Conservation (phyloP, 2,888 invertebrate genomes). For the Cenopis cana region DNA sequence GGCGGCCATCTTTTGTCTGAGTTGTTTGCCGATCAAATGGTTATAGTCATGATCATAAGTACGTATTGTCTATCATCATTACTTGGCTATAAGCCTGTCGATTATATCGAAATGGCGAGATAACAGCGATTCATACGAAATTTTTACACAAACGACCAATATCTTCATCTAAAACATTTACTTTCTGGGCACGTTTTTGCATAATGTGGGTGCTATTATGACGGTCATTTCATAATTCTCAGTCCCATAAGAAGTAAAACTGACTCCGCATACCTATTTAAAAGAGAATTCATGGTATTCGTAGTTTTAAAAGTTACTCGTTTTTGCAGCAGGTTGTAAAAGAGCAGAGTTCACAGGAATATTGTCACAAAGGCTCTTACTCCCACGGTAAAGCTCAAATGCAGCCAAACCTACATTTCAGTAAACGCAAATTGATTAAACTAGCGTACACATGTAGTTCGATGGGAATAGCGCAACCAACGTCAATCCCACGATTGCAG, state of each 20-base stretch:
- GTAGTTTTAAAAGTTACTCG: conserved; percentile 5
- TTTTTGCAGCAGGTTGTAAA: not conserved
- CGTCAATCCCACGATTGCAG: conserved; percentile 38
- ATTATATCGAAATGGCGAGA: conserved; percentile 22
- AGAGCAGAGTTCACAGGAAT: conserved; percentile 1
- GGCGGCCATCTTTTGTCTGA: conserved; percentile 8
- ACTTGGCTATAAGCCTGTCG: conserved; percentile 4
- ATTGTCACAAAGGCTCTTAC: conserved; percentile 10
- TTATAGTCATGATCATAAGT: conserved; percentile 3
- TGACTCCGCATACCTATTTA: conserved; percentile 16
- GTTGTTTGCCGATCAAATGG: not conserved
- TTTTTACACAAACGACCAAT: conserved; percentile 37
- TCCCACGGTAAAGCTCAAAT: conserved; percentile 3
- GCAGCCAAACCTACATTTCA: conserved; percentile 25
- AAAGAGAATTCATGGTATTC: not conserved
- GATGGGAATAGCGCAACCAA: conserved; percentile 33
- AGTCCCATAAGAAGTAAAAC: conserved; percentile 39
- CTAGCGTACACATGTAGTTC: conserved; percentile 49
- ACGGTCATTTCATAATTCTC: conserved; percentile 40
- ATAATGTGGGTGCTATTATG: conserved; percentile 40
- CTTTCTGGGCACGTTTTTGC: conserved; percentile 39
- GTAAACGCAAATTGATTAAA: conserved; percentile 47
- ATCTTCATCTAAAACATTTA: conserved; percentile 38
- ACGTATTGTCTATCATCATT: not conserved
- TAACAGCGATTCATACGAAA: conserved; percentile 16